Evolutionary conservation across 92 coral and sea anemone species (phyloP).

Genomic region (Plumapathes pennacea): DNA sequence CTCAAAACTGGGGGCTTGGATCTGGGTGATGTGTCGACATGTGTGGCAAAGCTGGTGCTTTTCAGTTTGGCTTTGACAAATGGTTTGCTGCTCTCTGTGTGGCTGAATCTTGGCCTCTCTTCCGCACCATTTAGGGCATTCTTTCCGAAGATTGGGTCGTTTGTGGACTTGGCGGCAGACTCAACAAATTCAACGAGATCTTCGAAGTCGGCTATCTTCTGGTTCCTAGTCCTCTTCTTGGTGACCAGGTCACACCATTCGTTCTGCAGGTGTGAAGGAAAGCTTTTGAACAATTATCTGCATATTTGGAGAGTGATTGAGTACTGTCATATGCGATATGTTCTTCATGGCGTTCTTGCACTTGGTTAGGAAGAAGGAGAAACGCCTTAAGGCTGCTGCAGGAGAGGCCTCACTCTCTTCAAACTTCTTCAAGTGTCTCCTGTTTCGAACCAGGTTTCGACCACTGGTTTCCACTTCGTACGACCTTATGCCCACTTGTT

Average conservation of each 20-base stretch:
- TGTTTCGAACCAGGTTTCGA: conserved; percentile 4
- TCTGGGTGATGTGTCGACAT: no score
- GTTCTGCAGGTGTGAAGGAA: conserved; percentile 41
- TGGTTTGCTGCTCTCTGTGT: no score
- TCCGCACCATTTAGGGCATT: conserved; percentile 5
- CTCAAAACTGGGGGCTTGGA: no score
- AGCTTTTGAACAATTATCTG: no score
- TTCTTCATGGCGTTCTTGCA: conserved; percentile 48
- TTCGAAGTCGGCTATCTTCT: conserved; percentile 18
- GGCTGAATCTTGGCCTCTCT: neutral
- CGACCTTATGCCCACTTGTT: neutral
- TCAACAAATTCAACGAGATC: conserved; percentile 46
- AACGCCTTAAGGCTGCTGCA: conserved; percentile 5
- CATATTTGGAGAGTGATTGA: no score
- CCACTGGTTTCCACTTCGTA: conserved; percentile 13
- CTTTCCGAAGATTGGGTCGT: conserved; percentile 44
- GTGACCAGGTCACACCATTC: conserved; percentile 52
- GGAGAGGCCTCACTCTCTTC: conserved; percentile 1
- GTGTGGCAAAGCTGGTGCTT: conserved; percentile 32
- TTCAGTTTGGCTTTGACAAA: no score
- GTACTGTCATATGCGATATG: conserved; percentile 31
- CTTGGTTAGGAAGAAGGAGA: conserved; percentile 38
- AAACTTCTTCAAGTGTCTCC: conserved; percentile 7
- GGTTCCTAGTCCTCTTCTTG: conserved; percentile 14
- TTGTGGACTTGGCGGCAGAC: conserved; percentile 56